These are phyloP conservation scores for Elaeidobius kamerunicus DNA, from an alignment of 2,888 invertebrate genomes.

Conservation along the genomic window DNA sequence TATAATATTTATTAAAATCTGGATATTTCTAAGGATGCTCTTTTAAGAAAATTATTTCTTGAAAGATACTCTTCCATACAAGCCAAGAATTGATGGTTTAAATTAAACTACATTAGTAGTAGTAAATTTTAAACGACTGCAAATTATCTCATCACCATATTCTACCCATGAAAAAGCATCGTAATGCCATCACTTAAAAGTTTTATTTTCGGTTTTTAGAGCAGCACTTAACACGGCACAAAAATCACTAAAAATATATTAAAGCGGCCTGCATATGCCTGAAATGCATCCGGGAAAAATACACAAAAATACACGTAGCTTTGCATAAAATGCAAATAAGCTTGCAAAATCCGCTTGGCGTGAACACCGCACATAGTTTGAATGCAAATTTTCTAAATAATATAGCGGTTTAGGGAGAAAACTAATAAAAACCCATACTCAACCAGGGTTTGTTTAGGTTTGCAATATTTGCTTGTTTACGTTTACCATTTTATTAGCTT, in stretches of 20 bases:
- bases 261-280: conserved; percentile 10
- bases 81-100: no score
- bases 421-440: background rate
- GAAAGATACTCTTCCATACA: no score
- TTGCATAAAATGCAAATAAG: conserved; percentile 26
- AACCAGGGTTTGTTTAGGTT: background rate
- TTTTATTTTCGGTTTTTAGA: background rate
- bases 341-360: conserved; percentile 14
- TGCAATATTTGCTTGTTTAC: no score
- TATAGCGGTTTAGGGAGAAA: background rate
- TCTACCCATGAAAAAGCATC: no score
- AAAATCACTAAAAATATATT: conserved; percentile 8
- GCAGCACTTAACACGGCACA: conserved; percentile 6
- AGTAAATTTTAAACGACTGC: no score
- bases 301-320: conserved; percentile 19
- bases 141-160: no score
- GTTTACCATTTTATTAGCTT: no score
- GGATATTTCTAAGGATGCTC: no score
- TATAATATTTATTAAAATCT: no score
- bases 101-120: no score
- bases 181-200: no score
- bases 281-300: conserved; percentile 14
- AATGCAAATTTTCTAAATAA: conserved; percentile 11
- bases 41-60: no score
- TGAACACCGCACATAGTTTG: conserved; percentile 3